These are phyloP conservation scores for Saccostrea glomerata DNA, from an alignment of 1,140 invertebrate genomes.

Conservation along the genomic window DNA sequence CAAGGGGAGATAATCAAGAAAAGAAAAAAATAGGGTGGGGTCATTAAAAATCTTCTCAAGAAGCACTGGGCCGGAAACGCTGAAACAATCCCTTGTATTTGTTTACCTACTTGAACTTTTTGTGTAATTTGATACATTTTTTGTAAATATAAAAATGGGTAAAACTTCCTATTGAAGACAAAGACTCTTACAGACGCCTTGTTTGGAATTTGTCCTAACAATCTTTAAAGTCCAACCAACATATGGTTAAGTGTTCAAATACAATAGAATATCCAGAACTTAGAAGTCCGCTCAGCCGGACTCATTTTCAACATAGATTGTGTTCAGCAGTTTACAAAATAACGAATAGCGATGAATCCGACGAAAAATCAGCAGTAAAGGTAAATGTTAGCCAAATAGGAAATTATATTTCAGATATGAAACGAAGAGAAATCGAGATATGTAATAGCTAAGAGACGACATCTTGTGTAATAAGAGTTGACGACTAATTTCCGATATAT, in stretches of 20 bases:
- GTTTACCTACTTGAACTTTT: too few relatives aligned
- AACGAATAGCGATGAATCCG: neutral
- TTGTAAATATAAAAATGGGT: neutral
- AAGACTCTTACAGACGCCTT: neutral
- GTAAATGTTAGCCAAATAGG: neutral
- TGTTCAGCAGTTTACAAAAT: neutral
- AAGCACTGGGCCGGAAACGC: too few relatives aligned
- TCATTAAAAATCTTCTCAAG: too few relatives aligned
- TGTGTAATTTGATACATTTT: too few relatives aligned
- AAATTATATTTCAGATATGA: neutral
- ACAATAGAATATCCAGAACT: neutral
- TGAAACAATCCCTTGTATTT: too few relatives aligned
- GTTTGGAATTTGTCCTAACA: neutral
- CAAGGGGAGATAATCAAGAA: too few relatives aligned
- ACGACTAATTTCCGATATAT: neutral
- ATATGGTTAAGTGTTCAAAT: neutral
- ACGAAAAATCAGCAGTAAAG: neutral
- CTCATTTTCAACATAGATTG: neutral
- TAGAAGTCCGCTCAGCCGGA: neutral
- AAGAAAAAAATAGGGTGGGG: too few relatives aligned
- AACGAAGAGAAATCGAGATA: constrained; percentile 8
- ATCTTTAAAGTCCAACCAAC: neutral
- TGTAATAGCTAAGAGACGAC: neutral
- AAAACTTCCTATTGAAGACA: neutral
- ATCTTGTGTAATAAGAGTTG: neutral